A percentile compares a stretch with the other conserved stretches of the same genome.
Conservation (phyloP, 2,797 vertebrate genomes). For the Hyperoplus lanceolatus region DNA sequence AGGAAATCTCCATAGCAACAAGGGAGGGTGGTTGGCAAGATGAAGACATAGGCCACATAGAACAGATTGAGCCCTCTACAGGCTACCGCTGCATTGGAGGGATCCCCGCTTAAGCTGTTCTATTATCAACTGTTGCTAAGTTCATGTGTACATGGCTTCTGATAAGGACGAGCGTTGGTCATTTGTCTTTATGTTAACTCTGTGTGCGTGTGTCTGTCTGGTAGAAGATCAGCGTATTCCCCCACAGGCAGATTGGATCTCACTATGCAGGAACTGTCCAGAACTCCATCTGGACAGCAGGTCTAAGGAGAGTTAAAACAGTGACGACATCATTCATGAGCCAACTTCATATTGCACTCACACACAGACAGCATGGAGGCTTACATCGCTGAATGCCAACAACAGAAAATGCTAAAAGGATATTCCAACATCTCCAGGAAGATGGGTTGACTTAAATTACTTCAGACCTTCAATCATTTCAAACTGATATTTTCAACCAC, state of each 20-base stretch:
- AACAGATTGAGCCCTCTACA: conserved; percentile 52
- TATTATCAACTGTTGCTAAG: conserved; percentile 23
- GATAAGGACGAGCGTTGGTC: neutral
- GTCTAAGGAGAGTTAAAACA: conserved; percentile 20
- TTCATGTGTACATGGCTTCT: conserved; percentile 18
- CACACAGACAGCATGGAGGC: neutral
- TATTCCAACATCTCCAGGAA: neutral
- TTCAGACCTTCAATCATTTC: neutral
- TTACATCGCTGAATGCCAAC: neutral
- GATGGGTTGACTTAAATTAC: neutral
- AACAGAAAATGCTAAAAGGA: neutral
- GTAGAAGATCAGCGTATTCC: conserved; percentile 18
- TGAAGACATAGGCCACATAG: conserved; percentile 23
- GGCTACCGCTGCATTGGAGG: conserved; percentile 51
- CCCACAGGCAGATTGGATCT: conserved; percentile 23
- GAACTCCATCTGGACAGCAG: conserved; percentile 24
- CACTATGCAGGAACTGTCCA: conserved; percentile 22
- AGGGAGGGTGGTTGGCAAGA: conserved; percentile 42
- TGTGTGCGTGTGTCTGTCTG: conserved; percentile 26
- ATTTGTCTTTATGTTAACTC: conserved; percentile 1
- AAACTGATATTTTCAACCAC: neutral
- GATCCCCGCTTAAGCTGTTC: conserved; percentile 23
- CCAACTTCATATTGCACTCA: neutral
- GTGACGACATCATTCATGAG: conserved; percentile 9
- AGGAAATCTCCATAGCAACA: conserved; percentile 76